Conservation (phyloP, 2,888 invertebrate species). For the Kryphioiulus occultus region DNA sequence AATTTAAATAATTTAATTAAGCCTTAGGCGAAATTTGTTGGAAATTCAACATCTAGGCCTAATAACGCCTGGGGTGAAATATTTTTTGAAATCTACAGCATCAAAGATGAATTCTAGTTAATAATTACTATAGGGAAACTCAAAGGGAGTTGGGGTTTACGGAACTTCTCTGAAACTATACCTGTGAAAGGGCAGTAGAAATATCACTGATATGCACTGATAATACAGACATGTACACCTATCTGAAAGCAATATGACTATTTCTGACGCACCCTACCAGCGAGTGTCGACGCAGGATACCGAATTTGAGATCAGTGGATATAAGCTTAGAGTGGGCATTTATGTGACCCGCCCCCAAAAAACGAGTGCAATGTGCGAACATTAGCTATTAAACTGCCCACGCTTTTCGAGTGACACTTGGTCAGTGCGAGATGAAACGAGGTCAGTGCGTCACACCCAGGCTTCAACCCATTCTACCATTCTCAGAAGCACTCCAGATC, state of each 20-base stretch:
- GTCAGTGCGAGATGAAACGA: not conserved
- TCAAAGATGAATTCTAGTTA: too few species aligned
- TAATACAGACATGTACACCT: too few species aligned
- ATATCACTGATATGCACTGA: too few species aligned
- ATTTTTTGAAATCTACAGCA: too few species aligned
- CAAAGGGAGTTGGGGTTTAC: too few species aligned
- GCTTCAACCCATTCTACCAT: not conserved
- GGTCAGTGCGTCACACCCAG: not conserved
- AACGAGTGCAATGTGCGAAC: slow-evolving; percentile 10
- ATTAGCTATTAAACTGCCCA: not conserved
- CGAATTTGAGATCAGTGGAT: not conserved
- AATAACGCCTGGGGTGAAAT: too few species aligned
- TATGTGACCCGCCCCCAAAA: not conserved
- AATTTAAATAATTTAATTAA: too few species aligned
- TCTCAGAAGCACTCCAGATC: not conserved
- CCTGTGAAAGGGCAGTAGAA: too few species aligned
- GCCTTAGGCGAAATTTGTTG: too few species aligned
- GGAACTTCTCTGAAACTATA: too few species aligned
- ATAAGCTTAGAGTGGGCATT: not conserved
- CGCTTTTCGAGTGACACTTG: not conserved
- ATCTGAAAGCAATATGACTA: not conserved
- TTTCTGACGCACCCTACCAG: not conserved
- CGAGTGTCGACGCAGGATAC: not conserved
- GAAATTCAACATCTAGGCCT: too few species aligned
- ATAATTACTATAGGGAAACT: too few species aligned